phyloP scores from a whole-genome alignment of 2,888 invertebrate genomes.

The Acanthococcus lagerstroemiae region DNA sequence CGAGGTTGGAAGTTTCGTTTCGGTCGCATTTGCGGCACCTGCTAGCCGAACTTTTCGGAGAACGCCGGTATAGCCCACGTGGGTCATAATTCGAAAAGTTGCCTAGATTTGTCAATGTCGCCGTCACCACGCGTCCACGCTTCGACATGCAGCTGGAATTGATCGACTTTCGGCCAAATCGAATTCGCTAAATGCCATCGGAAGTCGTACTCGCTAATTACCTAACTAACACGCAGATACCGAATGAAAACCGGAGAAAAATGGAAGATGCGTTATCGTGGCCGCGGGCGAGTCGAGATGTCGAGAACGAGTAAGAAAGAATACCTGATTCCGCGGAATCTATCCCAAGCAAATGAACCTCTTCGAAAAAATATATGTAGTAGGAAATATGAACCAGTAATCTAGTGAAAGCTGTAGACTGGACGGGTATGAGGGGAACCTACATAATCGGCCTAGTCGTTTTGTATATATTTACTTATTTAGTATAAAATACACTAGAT shows the following conservation, averaged over 20 bases:
- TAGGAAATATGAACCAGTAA: slow-evolving; percentile 29
- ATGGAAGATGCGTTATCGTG: too few relatives aligned
- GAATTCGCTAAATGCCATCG: background rate
- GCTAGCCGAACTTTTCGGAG: too few relatives aligned
- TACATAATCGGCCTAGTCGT: slow-evolving; percentile 17
- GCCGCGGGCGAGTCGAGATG: background rate
- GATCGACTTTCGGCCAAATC: background rate
- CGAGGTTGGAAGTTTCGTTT: too few relatives aligned
- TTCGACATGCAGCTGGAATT: too few relatives aligned
- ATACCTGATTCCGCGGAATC: background rate
- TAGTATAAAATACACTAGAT: slow-evolving; percentile 18
- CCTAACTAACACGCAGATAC: too few relatives aligned
- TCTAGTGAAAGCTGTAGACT: slow-evolving; percentile 19
- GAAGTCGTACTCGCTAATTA: too few relatives aligned
- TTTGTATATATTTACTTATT: slow-evolving; percentile 14
- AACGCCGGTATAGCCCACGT: too few relatives aligned
- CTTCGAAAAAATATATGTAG: slow-evolving; percentile 5
- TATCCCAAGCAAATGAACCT: background rate
- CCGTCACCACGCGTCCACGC: too few relatives aligned
- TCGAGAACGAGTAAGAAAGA: background rate
- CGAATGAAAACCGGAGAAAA: too few relatives aligned
- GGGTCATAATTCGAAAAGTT: too few relatives aligned
- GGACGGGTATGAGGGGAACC: slow-evolving; percentile 14
- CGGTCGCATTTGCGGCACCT: too few relatives aligned
- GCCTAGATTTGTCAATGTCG: too few relatives aligned